A percentile compares a stretch with the other conserved stretches of the same genome.
phyloP scores from a whole-genome alignment of 2,888 invertebrate species.

The Belgica antarctica region DNA sequence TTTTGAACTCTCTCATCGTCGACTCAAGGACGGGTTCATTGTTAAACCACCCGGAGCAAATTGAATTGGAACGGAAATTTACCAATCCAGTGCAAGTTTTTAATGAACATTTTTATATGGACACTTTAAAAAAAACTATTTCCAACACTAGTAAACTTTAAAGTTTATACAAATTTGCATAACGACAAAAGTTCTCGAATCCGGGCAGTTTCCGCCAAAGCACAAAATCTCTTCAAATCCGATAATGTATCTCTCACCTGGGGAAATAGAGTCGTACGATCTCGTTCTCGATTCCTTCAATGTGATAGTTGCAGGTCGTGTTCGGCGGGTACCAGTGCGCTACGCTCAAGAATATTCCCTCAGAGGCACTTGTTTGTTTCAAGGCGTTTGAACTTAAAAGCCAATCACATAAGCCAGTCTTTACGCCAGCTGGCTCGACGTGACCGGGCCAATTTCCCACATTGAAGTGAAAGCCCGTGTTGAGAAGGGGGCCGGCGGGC shows the following conservation, averaged over 20 bases:
- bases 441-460: conserved; percentile 93
- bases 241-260: conserved; percentile 59
- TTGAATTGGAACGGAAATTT: too few relatives aligned
- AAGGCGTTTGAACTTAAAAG: conserved; percentile 78
- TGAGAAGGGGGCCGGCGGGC: conserved; percentile 82
- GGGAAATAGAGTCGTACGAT: conserved; percentile 88
- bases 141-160: not conserved
- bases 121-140: too few relatives aligned
- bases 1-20: conserved; percentile 13
- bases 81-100: too few relatives aligned
- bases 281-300: conserved; percentile 81
- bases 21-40: too few relatives aligned
- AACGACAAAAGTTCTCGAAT: too few relatives aligned
- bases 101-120: too few relatives aligned
- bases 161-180: too few relatives aligned
- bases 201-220: too few relatives aligned
- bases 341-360: conserved; percentile 86
- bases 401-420: conserved; percentile 87
- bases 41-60: too few relatives aligned
- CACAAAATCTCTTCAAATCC: too few relatives aligned
- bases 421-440: conserved; percentile 82
- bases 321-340: conserved; percentile 94
- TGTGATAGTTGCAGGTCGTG: conserved; percentile 86
- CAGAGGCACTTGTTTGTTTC: conserved; percentile 73
- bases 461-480: conserved; percentile 92